Percentiles rank a stretch among this genome's conserved stretches.
These are phyloP conservation scores for Drosophila maculinotata DNA, from an alignment of 2,888 invertebrate genomes.

Conservation along the genomic window DNA sequence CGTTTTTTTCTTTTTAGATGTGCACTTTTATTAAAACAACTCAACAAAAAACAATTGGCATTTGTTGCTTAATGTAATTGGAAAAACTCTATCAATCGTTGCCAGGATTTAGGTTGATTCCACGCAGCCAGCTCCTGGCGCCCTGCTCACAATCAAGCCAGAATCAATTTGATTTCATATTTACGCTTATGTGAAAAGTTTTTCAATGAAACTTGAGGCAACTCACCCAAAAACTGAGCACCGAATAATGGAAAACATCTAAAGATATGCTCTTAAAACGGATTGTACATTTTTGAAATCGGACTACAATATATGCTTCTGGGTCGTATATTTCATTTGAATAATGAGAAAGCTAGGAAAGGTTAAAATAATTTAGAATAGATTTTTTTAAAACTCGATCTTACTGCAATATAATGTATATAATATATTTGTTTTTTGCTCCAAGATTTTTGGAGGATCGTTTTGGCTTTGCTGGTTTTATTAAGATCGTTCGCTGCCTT, in stretches of 20 bases:
- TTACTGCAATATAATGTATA: too few relatives aligned
- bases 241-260: slow-evolving; percentile 26
- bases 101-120: slow-evolving; percentile 25
- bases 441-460: too few relatives aligned
- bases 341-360: too few relatives aligned
- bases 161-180: slow-evolving; percentile 78
- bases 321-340: not conserved
- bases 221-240: slow-evolving; percentile 13
- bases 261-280: slow-evolving; percentile 7
- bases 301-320: too few relatives aligned
- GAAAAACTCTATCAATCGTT: slow-evolving; percentile 43
- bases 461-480: too few relatives aligned
- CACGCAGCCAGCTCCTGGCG: not conserved
- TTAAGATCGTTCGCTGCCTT: too few relatives aligned
- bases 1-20: slow-evolving; percentile 5
- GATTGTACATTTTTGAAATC: not conserved
- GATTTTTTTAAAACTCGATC: not conserved
- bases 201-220: slow-evolving; percentile 62
- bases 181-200: slow-evolving; percentile 78
- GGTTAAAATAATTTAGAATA: not conserved
- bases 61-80: slow-evolving; percentile 46
- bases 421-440: too few relatives aligned
- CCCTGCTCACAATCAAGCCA: slow-evolving; percentile 23
- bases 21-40: slow-evolving; percentile 23
- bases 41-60: slow-evolving; percentile 15